Percentiles rank a stretch among this genome's conserved stretches.
Evolutionary conservation across 53 echinoderm and acorn worm species (phyloP).

Genomic region (Astropecten irregularis): DNA sequence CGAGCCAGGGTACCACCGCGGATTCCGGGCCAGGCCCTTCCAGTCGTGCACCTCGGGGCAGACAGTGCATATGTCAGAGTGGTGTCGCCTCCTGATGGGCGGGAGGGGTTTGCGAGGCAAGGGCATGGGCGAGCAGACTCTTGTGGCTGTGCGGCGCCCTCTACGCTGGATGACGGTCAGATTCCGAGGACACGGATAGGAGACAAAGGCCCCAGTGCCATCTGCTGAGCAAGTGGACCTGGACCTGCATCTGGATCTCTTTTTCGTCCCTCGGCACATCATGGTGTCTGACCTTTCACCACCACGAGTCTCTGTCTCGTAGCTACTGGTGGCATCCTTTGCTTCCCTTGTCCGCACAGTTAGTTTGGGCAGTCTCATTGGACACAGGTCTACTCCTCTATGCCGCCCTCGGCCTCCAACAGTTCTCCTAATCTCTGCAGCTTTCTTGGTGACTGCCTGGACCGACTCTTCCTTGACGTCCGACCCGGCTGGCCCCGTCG

Average conservation of each 20-base stretch:
- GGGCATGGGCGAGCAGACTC: constrained; percentile 27
- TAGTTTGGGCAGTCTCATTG: constrained; percentile 16
- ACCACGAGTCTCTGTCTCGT: neutral
- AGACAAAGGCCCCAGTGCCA: neutral
- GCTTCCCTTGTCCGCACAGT: neutral
- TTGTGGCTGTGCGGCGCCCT: neutral
- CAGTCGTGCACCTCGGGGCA: constrained; percentile 47
- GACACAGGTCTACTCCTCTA: neutral
- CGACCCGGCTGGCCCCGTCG: neutral
- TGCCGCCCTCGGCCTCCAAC: neutral
- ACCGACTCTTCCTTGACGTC: neutral
- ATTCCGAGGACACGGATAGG: constrained; percentile 7
- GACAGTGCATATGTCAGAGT: constrained; percentile 44
- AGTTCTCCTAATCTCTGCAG: neutral
- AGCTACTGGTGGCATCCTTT: neutral
- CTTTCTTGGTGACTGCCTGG: neutral
- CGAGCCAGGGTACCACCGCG: constrained; percentile 23
- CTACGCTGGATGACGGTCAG: constrained; percentile 13
- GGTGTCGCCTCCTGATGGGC: constrained; percentile 38
- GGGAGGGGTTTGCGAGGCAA: constrained; percentile 23
- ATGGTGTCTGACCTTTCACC: neutral
- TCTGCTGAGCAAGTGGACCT: neutral
- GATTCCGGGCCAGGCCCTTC: constrained; percentile 31
- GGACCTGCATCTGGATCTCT: neutral
- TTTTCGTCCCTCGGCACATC: constrained; percentile 13